Conservation (phyloP, 2,797 vertebrate genomes). For the Setipinna tenuifilis region DNA sequence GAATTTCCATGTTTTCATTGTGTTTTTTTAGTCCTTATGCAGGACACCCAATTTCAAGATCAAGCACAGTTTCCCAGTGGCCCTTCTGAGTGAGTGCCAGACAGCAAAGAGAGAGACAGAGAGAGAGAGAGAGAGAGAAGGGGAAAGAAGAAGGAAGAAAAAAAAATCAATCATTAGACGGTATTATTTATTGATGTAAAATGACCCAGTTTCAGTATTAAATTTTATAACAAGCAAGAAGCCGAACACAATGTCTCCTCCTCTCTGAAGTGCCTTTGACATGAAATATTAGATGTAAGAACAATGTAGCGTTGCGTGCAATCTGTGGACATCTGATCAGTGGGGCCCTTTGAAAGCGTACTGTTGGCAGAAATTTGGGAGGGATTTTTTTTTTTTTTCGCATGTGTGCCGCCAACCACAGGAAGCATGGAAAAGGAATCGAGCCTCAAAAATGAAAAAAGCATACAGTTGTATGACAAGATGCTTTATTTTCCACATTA, state of each 20-base stretch:
- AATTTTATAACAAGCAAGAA: constrained; percentile 46
- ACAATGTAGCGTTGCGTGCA: constrained; percentile 62
- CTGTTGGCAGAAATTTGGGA: constrained; percentile 51
- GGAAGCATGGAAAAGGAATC: constrained; percentile 53
- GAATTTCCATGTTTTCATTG: not conserved
- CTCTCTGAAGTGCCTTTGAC: constrained; percentile 58
- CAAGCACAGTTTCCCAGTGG: not conserved
- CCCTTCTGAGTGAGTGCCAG: not conserved
- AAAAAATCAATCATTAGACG: constrained; percentile 35
- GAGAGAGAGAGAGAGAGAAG: not conserved
- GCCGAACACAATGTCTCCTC: constrained; percentile 55
- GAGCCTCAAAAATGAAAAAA: constrained; percentile 50
- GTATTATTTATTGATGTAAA: constrained; percentile 44
- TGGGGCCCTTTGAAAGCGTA: constrained; percentile 51
- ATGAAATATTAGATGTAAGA: constrained; percentile 61
- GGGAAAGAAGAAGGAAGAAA: not conserved
- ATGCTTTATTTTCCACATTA: constrained; percentile 35
- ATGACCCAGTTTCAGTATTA: constrained; percentile 30
- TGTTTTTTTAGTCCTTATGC: not conserved
- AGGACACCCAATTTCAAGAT: constrained; percentile 22
- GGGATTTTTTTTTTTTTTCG: constrained; percentile 37
- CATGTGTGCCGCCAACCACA: constrained; percentile 43
- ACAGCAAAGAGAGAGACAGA: not conserved
- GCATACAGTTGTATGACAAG: constrained; percentile 48
- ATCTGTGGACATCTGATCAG: constrained; percentile 64